These are phyloP conservation scores for Aporophyla nigra DNA, from an alignment of 2,888 invertebrate species.

Conservation along the genomic window DNA sequence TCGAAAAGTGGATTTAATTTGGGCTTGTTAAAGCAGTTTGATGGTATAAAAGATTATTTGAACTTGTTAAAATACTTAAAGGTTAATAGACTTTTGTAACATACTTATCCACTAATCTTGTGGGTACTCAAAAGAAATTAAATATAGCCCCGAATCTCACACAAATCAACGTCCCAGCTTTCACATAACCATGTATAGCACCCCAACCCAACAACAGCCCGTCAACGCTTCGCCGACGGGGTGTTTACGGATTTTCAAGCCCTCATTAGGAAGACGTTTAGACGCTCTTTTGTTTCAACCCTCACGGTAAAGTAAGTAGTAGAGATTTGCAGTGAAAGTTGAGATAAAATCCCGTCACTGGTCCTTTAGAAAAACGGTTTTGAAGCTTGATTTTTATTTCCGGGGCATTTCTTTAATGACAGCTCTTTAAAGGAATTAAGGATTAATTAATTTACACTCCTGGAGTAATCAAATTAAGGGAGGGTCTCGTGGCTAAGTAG, in stretches of 20 bases:
- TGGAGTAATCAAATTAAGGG: too few relatives aligned
- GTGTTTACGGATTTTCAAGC: slow-evolving; percentile 45
- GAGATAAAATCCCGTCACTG: slow-evolving; percentile 5
- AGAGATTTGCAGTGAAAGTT: slow-evolving; percentile 23
- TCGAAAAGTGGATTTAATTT: slow-evolving; percentile 10
- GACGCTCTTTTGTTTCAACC: slow-evolving; percentile 46
- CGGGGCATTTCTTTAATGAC: rapidly evolving
- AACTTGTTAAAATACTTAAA: slow-evolving; percentile 3
- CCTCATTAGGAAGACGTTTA: slow-evolving; percentile 51
- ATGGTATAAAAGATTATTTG: neutral
- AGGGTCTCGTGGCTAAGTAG: too few relatives aligned
- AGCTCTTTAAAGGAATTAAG: neutral
- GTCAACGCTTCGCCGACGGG: slow-evolving; percentile 13
- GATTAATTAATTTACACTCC: too few relatives aligned
- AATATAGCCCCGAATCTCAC: neutral
- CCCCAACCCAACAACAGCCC: slow-evolving; percentile 10
- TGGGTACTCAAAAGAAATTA: neutral
- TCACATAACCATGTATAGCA: slow-evolving; percentile 1
- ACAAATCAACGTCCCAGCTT: neutral
- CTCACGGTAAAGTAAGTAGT: slow-evolving; percentile 21
- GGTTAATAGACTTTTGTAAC: neutral
- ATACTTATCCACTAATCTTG: neutral
- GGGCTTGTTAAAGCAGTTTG: slow-evolving; percentile 12
- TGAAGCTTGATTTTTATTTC: neutral
- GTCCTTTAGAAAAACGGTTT: neutral